These are phyloP conservation scores for Perodicticus potto DNA, from an alignment of 2,797 vertebrate species.

Conservation along the genomic window DNA sequence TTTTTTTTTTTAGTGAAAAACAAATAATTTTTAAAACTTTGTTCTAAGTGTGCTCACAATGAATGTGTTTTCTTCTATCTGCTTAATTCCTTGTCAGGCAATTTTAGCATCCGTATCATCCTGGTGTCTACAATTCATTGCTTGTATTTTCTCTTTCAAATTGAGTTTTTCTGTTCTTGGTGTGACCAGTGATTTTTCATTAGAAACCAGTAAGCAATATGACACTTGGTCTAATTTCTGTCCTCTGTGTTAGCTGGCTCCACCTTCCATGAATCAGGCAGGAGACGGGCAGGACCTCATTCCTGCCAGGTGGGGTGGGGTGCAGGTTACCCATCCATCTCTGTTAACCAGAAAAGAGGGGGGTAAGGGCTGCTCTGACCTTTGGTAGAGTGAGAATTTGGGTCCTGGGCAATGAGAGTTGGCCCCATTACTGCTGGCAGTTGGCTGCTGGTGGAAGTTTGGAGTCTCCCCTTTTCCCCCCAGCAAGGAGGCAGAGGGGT, in stretches of 20 bases:
- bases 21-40: neutral
- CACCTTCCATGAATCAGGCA: neutral
- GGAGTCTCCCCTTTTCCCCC: neutral
- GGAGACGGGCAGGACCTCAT: neutral
- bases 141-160: neutral
- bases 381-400: neutral
- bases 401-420: neutral
- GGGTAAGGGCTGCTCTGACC: accelerated
- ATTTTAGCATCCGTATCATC: neutral
- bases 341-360: accelerated
- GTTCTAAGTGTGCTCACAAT: neutral
- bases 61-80: neutral
- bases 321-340: neutral
- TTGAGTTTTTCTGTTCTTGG: neutral
- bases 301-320: accelerated
- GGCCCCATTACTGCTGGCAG: accelerated
- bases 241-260: accelerated
- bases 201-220: neutral
- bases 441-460: neutral
- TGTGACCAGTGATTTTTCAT: neutral
- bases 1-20: neutral
- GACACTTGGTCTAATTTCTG: accelerated
- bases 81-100: neutral
- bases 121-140: neutral
- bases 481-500: too few relatives aligned